Evolutionary conservation across 92 coral and sea anemone genomes (phyloP).

Genomic region (Porites evermanni): DNA sequence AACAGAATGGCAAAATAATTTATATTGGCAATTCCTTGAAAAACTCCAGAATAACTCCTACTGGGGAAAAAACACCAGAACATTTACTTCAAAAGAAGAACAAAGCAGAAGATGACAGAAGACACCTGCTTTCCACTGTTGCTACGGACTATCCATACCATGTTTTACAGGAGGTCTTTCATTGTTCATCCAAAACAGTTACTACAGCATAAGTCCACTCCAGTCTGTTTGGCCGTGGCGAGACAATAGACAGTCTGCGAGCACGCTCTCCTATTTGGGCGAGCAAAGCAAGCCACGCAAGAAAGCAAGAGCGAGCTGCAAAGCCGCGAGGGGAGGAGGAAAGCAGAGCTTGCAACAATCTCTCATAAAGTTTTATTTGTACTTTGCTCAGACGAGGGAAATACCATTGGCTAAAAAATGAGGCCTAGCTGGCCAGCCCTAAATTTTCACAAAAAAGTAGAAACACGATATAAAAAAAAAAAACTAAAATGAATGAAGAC

Average conservation of each 20-base stretch:
- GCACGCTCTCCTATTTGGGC: too few species aligned
- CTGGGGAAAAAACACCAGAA: conserved; percentile 30
- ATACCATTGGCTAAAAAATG: too few species aligned
- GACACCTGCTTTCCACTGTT: conserved; percentile 53
- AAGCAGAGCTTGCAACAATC: too few species aligned
- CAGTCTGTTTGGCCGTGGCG: conserved; percentile 63
- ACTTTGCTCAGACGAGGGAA: too few species aligned
- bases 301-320: too few species aligned
- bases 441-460: too few species aligned
- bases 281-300: too few species aligned
- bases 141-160: conserved; percentile 43
- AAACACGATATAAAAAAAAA: too few species aligned
- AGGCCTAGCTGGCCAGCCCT: too few species aligned
- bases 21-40: conserved; percentile 24
- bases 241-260: conserved; percentile 30
- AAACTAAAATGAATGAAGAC: too few species aligned
- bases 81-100: neutral
- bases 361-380: too few species aligned
- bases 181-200: conserved; percentile 56
- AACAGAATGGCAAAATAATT: neutral
- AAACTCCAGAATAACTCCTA: neutral
- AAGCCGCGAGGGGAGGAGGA: too few species aligned
- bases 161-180: conserved; percentile 41
- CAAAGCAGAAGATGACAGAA: conserved; percentile 47
- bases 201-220: conserved; percentile 52